Conservation (phyloP, 2,113 vertebrate species). For the Alethe diademata region DNA sequence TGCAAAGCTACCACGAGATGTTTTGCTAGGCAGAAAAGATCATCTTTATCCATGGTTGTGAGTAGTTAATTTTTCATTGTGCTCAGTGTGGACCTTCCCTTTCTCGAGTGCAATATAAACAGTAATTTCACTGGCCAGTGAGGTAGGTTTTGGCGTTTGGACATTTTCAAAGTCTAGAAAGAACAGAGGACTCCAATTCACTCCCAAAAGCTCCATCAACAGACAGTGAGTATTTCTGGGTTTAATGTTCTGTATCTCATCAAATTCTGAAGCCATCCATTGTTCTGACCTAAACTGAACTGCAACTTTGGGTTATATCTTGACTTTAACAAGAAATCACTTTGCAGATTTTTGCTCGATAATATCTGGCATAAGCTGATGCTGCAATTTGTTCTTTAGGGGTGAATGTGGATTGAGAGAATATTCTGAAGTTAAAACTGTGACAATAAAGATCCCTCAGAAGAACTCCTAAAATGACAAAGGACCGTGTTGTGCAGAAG, state of each 20-base stretch:
- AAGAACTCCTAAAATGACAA: constrained; percentile 88
- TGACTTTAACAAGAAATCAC: neutral
- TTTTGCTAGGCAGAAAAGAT: neutral
- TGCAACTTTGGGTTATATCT: neutral
- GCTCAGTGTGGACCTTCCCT: neutral
- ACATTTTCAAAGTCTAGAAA: neutral
- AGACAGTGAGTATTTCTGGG: neutral
- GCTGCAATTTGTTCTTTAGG: constrained; percentile 72
- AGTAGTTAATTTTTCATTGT: neutral
- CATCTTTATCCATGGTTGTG: neutral
- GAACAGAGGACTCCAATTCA: neutral
- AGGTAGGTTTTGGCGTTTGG: neutral
- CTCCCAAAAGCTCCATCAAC: neutral
- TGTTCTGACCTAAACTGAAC: neutral
- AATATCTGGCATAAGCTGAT: neutral
- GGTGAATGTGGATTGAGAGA: constrained; percentile 92
- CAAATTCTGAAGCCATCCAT: neutral
- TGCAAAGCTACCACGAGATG: neutral
- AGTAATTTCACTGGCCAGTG: neutral
- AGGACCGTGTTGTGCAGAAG: constrained; percentile 23
- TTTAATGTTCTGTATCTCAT: neutral
- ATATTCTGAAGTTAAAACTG: constrained; percentile 97
- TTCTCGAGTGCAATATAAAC: neutral
- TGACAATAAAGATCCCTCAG: constrained; percentile 93
- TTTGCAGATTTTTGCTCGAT: neutral